Evolutionary conservation across 2,113 vertebrate genomes (phyloP).

Genomic region (Leucopternis melanops): DNA sequence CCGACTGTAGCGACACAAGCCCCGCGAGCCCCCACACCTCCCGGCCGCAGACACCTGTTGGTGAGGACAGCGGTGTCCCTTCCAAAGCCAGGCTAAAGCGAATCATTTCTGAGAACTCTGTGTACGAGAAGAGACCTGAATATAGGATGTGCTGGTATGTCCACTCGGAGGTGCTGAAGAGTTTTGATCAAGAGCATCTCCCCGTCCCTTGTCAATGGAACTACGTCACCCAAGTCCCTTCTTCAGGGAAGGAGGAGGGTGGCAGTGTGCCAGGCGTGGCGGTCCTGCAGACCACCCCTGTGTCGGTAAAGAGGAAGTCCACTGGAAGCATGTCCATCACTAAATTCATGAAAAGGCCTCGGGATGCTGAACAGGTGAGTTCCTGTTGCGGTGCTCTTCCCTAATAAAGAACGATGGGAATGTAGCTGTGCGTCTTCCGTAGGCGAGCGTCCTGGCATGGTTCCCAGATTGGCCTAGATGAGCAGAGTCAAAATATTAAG

Average conservation of each 20-base stretch:
- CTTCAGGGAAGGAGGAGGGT: constrained; percentile 75
- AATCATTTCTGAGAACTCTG: constrained; percentile 85
- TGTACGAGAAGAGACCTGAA: constrained; percentile 88
- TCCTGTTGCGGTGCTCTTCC: rapidly evolving
- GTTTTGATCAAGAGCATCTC: constrained; percentile 78
- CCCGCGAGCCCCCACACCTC: constrained; percentile 41
- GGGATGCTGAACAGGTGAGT: constrained; percentile 75
- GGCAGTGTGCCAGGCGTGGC: neutral
- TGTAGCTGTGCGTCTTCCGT: rapidly evolving
- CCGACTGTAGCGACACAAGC: neutral
- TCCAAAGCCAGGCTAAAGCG: constrained; percentile 86
- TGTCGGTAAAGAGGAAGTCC: constrained; percentile 79
- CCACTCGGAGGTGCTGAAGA: constrained; percentile 80
- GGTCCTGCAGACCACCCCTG: constrained; percentile 54
- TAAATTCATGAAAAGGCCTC: constrained; percentile 89
- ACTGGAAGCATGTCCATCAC: constrained; percentile 89
- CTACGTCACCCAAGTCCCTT: constrained; percentile 81
- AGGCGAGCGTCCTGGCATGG: rapidly evolving
- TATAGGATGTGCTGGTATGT: constrained; percentile 93
- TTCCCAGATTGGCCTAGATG: neutral
- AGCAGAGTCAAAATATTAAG: neutral
- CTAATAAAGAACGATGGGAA: rapidly evolving
- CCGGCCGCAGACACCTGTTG: neutral
- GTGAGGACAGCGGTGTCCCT: constrained; percentile 70
- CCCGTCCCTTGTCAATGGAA: constrained; percentile 92